Evolutionary conservation across 2,888 invertebrate species (phyloP).

Genomic region (Cephus spinipes): DNA sequence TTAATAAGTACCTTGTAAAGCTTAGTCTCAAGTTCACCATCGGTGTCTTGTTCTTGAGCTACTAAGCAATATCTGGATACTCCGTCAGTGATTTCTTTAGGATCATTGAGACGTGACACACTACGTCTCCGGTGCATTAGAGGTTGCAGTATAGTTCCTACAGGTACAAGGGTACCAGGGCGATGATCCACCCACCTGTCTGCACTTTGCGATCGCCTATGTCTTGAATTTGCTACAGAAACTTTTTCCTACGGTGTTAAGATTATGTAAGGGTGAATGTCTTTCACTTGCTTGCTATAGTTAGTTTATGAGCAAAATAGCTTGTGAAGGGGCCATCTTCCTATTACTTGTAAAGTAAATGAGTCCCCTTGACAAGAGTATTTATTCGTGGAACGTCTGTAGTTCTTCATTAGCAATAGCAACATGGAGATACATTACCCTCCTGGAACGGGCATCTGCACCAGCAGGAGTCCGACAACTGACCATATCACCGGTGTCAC

Average conservation of each 20-base stretch:
- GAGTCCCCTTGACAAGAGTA: too few species aligned
- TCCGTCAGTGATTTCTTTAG: slow-evolving; percentile 71
- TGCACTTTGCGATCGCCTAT: slow-evolving; percentile 85
- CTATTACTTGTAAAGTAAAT: too few species aligned
- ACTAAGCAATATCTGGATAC: slow-evolving; percentile 90
- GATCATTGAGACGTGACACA: slow-evolving; percentile 84
- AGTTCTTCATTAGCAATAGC: too few species aligned
- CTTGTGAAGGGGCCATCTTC: too few species aligned
- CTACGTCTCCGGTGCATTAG: slow-evolving; percentile 85
- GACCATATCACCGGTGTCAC: background rate
- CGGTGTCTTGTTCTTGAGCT: slow-evolving; percentile 91
- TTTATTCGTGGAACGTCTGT: too few species aligned
- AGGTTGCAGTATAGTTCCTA: slow-evolving; percentile 93
- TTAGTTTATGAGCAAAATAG: too few species aligned
- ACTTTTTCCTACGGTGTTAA: slow-evolving; percentile 68
- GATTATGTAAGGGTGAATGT: background rate
- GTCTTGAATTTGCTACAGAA: slow-evolving; percentile 78
- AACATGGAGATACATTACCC: background rate
- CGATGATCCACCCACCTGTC: slow-evolving; percentile 91
- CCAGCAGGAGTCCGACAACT: background rate
- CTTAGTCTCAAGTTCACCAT: slow-evolving; percentile 93
- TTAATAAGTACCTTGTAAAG: slow-evolving; percentile 79
- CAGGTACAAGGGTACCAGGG: slow-evolving; percentile 82
- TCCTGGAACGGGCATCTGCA: background rate
- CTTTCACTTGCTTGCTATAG: too few species aligned